Conservation (phyloP, 2,797 vertebrate genomes). For the Pipistrellus nathusii region DNA sequence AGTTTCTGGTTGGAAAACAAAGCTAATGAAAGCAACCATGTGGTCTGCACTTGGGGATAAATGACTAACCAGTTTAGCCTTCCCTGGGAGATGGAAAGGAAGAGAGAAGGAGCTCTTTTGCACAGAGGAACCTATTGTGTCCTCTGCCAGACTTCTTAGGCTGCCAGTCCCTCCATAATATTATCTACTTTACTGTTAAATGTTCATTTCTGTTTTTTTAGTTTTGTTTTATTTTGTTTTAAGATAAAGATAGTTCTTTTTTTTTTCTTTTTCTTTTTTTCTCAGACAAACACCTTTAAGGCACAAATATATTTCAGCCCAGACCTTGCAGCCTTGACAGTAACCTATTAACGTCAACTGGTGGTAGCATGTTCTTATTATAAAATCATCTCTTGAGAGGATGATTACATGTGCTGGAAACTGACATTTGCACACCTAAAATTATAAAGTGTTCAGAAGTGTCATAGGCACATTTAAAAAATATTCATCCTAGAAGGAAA, state of each 20-base stretch:
- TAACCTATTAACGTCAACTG: background rate
- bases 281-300: background rate
- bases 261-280: slow-evolving; percentile 16
- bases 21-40: background rate
- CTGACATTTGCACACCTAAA: background rate
- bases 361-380: background rate
- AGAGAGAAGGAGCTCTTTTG: background rate
- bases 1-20: slow-evolving; percentile 49
- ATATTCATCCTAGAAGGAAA: slow-evolving; percentile 17
- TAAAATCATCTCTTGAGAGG: slow-evolving; percentile 13
- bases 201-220: background rate
- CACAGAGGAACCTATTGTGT: background rate
- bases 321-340: background rate
- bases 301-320: background rate
- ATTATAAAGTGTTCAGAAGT: slow-evolving; percentile 1
- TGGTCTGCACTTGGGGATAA: background rate
- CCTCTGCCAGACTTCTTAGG: background rate
- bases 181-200: background rate
- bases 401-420: background rate
- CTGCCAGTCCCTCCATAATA: background rate
- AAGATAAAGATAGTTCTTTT: slow-evolving; percentile 29
- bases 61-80: background rate
- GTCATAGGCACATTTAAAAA: background rate
- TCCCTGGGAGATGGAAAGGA: background rate
- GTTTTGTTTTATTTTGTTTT: slow-evolving; percentile 42